Base-by-base conservation (phyloP, 2,888 invertebrate genomes). In the Parnassius mnemosyne region DNA sequence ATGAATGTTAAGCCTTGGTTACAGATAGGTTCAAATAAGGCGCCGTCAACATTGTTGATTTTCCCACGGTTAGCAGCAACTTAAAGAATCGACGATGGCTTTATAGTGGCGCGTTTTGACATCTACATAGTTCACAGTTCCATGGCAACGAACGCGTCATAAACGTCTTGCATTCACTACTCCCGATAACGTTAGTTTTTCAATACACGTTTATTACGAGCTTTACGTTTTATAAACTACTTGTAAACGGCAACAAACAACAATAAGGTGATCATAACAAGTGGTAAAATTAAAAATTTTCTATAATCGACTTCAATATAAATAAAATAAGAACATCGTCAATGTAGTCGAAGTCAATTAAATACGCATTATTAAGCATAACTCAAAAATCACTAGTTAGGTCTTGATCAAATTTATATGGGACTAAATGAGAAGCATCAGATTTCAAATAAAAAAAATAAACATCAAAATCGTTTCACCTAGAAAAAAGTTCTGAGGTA, bases 21-120 rank as follows among this genome's bases (percentile, higher is more conserved):
- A 43, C 46, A 44, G 57, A 25, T 46, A 51, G 1, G n/a, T 7
- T 52, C 56, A 16, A 25, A 54, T 57, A 61, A 43, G 49, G 34
- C 41, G 10, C 50, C 53, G 44, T 46, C 59, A 46, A 34, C 53
- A 34, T 49, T 78, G 69, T 79, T 79, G 77, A 71, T 72, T 69
- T 78, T 80, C 79, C 74, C 80, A 80, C 78, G 73, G 70, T 65
- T 69, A 46, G 58, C 49, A 61, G 53, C 44, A 53, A 53, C 52
- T 53, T 59, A 46, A 53, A 46, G 13, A 47, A 25, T 53, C 43
- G n/a, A n/a, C 50, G 56, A 53, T 57, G 52, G 20, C 53, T 62
- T 43, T 62, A 64, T 61, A 51, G 63, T 63, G 63, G 55, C 62
- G 52, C 53, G 62, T 64, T 53, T 57, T 50, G 57, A 57, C 44